Conservation (phyloP, 1,140 invertebrate genomes). For the Macrobrachium rosenbergii region DNA sequence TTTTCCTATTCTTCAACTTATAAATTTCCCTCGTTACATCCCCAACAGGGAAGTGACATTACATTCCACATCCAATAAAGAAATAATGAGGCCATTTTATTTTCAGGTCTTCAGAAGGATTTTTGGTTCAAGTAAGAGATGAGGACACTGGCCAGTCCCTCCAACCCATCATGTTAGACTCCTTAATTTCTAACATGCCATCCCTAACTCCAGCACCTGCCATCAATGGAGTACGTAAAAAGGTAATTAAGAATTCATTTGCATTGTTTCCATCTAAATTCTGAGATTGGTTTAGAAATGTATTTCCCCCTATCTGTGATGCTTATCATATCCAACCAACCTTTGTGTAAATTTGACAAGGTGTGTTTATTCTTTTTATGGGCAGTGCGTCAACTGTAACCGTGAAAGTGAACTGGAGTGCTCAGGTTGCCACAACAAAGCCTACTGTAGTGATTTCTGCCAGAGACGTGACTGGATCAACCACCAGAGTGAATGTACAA, state of each 20-base stretch:
- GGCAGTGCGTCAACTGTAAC: slow-evolving; percentile 56
- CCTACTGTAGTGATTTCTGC: slow-evolving; percentile 52
- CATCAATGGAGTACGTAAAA: slow-evolving; percentile 44
- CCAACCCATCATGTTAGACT: slow-evolving; percentile 54
- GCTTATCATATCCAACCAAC: neutral
- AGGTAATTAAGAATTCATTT: slow-evolving; percentile 16
- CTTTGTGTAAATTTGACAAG: neutral
- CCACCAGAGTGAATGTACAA: slow-evolving; percentile 44
- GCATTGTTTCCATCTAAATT: neutral
- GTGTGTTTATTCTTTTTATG: neutral
- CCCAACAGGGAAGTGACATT: neutral
- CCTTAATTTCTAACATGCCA: slow-evolving; percentile 50
- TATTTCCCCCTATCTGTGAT: neutral
- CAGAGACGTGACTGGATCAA: slow-evolving; percentile 53
- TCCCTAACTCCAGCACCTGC: slow-evolving; percentile 28
- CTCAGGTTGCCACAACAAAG: slow-evolving; percentile 50
- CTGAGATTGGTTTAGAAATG: neutral
- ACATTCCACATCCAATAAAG: too few relatives aligned
- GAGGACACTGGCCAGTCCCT: slow-evolving; percentile 48
- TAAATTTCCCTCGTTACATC: too few relatives aligned
- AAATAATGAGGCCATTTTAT: neutral
- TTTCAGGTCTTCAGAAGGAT: slow-evolving; percentile 47
- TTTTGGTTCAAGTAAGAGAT: slow-evolving; percentile 52
- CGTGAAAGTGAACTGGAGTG: slow-evolving; percentile 52
- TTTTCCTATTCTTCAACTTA: too few relatives aligned